Evolutionary conservation across 2,113 vertebrate species (phyloP).

Genomic region (Limanda limanda): DNA sequence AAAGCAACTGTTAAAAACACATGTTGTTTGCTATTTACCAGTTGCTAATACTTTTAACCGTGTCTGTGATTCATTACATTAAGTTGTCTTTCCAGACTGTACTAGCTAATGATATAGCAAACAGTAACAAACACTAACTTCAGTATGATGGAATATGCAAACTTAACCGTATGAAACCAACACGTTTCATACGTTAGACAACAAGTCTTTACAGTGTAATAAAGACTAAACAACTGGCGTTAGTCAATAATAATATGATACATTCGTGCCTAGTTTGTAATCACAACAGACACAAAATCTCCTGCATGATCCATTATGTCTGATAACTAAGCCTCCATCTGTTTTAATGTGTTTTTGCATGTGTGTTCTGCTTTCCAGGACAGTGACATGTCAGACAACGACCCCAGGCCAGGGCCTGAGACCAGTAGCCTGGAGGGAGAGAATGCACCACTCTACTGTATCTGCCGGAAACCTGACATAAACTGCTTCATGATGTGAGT

Average conservation of each 20-base stretch:
- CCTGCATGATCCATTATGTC: too few species aligned
- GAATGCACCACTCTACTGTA: conserved; percentile 90
- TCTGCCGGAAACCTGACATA: conserved; percentile 91
- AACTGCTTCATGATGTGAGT: conserved; percentile 95
- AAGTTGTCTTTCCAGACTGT: too few species aligned
- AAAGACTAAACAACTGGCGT: too few species aligned
- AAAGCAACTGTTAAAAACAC: not conserved
- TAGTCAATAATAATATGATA: too few species aligned
- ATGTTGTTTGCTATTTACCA: not conserved
- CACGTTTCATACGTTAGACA: too few species aligned
- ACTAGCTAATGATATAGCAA: too few species aligned
- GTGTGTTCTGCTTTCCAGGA: conserved; percentile 76
- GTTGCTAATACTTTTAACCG: not conserved
- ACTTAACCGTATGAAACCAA: too few species aligned
- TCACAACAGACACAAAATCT: too few species aligned
- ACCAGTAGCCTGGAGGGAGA: conserved; percentile 83
- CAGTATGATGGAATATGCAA: too few species aligned
- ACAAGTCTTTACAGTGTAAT: too few species aligned
- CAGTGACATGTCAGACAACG: conserved; percentile 86
- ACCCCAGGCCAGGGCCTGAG: conserved; percentile 74
- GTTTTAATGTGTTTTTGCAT: not conserved
- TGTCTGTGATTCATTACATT: not conserved
- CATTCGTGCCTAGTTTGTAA: not conserved
- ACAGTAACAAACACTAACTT: too few species aligned
- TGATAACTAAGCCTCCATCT: not conserved